A percentile compares a stretch with the other conserved stretches of the same genome.
phyloP scores from a whole-genome alignment of 2,797 vertebrate species.

The Loris lydekkerianus region DNA sequence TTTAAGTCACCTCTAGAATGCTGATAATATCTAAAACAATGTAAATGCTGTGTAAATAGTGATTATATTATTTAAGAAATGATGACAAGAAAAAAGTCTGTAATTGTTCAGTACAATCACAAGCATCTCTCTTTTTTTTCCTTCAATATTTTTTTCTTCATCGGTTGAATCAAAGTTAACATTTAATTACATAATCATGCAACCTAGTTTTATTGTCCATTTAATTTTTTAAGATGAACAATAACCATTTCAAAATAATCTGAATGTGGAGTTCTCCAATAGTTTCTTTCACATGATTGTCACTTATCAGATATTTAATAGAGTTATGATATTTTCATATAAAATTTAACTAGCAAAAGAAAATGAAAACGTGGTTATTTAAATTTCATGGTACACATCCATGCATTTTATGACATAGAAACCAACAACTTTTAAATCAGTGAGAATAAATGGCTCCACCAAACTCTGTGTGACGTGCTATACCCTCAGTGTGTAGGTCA shows the following conservation, averaged over 20 bases:
- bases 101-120: not conserved
- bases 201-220: not conserved
- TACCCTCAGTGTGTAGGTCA: not conserved
- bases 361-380: not conserved
- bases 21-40: not conserved
- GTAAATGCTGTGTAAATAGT: not conserved
- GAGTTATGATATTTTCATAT: not conserved
- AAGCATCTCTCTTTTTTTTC: not conserved
- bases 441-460: not conserved
- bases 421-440: not conserved
- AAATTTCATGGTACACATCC: not conserved
- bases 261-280: not conserved
- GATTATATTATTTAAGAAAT: not conserved
- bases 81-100: not conserved
- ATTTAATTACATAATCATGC: constrained; percentile 17
- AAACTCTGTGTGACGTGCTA: not conserved
- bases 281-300: constrained; percentile 11
- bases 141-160: not conserved
- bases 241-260: constrained; percentile 8
- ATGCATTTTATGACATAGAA: not conserved
- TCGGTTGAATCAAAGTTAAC: not conserved
- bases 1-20: not conserved
- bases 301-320: not conserved
- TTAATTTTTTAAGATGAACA: not conserved
- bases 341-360: not conserved